A percentile compares a stretch with the other conserved stretches of the same genome.
These are phyloP conservation scores for Chiloscyllium plagiosum DNA, from an alignment of 2,113 vertebrate genomes.

Conservation along the genomic window DNA sequence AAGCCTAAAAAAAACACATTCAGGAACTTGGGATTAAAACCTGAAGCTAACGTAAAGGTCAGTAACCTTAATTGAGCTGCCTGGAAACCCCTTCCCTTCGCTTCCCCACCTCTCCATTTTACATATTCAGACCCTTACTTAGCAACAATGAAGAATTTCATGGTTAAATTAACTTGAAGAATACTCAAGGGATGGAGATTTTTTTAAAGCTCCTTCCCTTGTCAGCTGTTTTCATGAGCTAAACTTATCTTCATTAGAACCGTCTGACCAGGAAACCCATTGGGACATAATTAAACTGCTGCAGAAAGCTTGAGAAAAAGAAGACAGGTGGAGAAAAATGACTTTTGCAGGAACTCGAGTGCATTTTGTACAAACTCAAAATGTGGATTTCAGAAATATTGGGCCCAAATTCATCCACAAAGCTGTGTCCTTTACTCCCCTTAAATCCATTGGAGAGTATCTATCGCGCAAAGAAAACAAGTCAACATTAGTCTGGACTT, in stretches of 20 bases:
- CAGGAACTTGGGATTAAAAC: neutral
- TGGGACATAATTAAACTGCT: neutral
- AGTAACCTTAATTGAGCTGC: neutral
- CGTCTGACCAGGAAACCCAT: neutral
- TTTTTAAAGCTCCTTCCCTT: neutral
- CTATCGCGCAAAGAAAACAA: no score
- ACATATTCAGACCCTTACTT: neutral
- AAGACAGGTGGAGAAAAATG: neutral
- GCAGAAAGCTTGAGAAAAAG: neutral
- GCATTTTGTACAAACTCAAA: no score
- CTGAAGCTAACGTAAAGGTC: neutral
- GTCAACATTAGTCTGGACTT: no score
- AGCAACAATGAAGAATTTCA: neutral
- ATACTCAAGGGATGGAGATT: neutral
- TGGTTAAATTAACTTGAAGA: neutral
- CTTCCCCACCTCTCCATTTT: no score
- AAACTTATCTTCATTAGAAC: slow-evolving; percentile 27
- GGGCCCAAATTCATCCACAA: no score
- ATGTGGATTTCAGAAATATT: no score
- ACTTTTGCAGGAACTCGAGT: no score
- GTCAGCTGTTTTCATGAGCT: neutral
- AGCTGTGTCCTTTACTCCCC: no score
- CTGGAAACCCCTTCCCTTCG: no score
- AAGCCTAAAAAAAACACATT: neutral
- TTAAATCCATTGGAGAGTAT: no score